phyloP scores from a whole-genome alignment of 2,888 invertebrate genomes.

The Abrostola triplasia region DNA sequence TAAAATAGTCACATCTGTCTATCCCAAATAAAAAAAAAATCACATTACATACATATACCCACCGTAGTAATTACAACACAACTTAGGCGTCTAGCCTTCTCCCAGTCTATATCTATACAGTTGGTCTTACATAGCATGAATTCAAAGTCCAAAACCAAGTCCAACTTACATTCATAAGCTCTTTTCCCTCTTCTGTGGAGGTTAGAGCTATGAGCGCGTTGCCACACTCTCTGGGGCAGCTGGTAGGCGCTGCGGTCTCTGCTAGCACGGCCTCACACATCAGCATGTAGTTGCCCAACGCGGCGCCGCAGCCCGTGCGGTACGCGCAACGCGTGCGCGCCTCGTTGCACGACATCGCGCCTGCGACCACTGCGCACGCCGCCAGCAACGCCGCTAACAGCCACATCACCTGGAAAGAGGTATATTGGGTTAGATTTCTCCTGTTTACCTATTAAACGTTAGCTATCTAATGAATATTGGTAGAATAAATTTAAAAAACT shows the following conservation, averaged over 20 bases:
- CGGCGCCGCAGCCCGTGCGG: slow-evolving; percentile 92
- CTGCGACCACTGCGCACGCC: slow-evolving; percentile 67
- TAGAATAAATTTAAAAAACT: no score
- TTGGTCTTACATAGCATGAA: no score
- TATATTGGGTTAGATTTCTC: background rate
- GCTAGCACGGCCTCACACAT: slow-evolving; percentile 92
- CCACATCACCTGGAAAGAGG: slow-evolving; percentile 77
- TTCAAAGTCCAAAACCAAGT: no score
- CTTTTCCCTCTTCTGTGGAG: slow-evolving; percentile 93
- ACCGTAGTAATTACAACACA: no score
- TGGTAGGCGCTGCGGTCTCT: slow-evolving; percentile 77
- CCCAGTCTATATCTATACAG: no score
- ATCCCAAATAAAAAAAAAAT: no score
- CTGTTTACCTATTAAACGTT: no score
- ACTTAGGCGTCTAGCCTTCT: no score
- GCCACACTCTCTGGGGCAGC: slow-evolving; percentile 92
- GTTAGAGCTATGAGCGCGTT: slow-evolving; percentile 93
- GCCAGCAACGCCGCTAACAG: slow-evolving; percentile 71
- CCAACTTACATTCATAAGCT: slow-evolving; percentile 91
- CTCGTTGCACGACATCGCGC: slow-evolving; percentile 88
- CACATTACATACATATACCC: no score
- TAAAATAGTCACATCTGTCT: no score
- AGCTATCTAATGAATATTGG: no score
- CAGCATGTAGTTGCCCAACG: slow-evolving; percentile 92
- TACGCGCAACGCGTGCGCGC: slow-evolving; percentile 92